phyloP scores from a whole-genome alignment of 2,113 vertebrate genomes.

The Proteles cristata region DNA sequence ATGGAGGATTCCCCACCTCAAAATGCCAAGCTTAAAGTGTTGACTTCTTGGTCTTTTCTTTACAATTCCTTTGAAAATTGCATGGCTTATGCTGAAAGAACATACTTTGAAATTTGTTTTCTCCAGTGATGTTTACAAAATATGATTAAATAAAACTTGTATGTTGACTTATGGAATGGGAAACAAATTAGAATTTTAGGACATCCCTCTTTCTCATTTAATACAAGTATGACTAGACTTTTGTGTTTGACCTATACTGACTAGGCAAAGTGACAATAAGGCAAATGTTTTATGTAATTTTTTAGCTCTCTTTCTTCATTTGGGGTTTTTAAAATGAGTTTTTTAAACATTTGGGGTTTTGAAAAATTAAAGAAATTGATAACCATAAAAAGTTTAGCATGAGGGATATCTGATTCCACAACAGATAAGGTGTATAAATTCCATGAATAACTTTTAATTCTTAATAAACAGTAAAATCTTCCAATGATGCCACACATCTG shows the following conservation, averaged over 20 bases:
- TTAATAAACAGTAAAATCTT: slow-evolving; percentile 8
- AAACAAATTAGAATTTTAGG: neutral
- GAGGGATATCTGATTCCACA: neutral
- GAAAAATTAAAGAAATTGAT: slow-evolving; percentile 32
- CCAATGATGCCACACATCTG: neutral
- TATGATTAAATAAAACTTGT: neutral
- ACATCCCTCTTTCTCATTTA: neutral
- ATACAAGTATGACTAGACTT: neutral
- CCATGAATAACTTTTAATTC: neutral
- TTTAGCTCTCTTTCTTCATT: neutral
- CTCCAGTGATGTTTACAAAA: slow-evolving; percentile 19
- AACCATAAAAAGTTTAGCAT: neutral
- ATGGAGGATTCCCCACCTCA: neutral
- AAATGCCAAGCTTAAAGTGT: neutral
- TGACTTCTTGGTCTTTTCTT: slow-evolving; percentile 6
- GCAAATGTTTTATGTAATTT: slow-evolving; percentile 5
- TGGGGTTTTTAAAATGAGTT: neutral
- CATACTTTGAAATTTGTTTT: slow-evolving; percentile 1
- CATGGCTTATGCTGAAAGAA: neutral
- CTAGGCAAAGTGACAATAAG: neutral
- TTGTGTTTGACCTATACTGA: neutral
- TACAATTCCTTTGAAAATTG: neutral
- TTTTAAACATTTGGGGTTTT: neutral
- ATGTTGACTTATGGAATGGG: neutral
- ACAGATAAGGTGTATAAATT: neutral